Conservation (phyloP, 2,113 vertebrate species). For the Phaethornis superciliosus region DNA sequence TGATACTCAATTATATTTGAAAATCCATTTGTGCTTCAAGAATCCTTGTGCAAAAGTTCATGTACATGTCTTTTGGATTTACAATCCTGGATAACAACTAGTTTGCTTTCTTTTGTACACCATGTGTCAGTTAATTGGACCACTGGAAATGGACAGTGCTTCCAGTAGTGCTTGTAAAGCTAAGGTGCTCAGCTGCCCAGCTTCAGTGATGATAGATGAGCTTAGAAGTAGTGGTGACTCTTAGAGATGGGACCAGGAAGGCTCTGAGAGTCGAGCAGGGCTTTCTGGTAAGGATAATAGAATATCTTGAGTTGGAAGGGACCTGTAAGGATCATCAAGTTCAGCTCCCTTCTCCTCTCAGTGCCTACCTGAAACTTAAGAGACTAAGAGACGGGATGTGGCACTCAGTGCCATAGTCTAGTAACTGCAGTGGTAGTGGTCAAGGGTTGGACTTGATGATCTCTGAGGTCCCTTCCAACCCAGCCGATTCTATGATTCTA, state of each 20-base stretch:
- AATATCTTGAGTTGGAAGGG: background rate
- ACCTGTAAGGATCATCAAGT: background rate
- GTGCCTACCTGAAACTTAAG: background rate
- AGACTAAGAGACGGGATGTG: too few relatives aligned
- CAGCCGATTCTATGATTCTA: too few relatives aligned
- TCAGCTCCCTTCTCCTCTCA: background rate
- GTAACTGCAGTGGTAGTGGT: too few relatives aligned
- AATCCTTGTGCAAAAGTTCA: background rate
- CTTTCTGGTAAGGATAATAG: background rate
- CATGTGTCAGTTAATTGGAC: background rate
- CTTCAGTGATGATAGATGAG: background rate
- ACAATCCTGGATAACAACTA: background rate
- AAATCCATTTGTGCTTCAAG: background rate
- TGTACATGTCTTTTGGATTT: background rate
- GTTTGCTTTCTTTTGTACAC: background rate
- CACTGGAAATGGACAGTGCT: background rate
- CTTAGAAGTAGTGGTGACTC: background rate
- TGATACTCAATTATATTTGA: background rate
- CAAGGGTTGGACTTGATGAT: too few relatives aligned
- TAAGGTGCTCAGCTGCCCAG: background rate
- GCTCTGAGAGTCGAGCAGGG: background rate
- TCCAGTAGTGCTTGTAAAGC: background rate
- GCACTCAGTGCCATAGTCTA: too few relatives aligned
- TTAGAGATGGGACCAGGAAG: background rate
- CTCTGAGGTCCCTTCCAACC: too few relatives aligned